A percentile compares a stretch with the other conserved stretches of the same genome.
phyloP scores from a whole-genome alignment of 2,888 invertebrate genomes.

The Agriotes lineatus region DNA sequence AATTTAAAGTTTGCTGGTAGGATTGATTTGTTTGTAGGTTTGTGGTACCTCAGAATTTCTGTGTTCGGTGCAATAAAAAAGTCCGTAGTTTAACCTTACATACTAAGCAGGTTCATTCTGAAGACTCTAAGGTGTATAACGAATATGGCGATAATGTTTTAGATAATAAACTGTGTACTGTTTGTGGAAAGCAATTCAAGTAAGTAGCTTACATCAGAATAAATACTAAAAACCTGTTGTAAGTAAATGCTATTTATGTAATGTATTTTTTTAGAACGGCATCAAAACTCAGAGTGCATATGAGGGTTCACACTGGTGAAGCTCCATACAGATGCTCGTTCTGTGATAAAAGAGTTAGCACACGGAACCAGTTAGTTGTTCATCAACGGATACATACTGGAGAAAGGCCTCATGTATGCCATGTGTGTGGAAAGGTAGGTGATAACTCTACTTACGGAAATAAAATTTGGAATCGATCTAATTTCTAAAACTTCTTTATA shows the following conservation, averaged over 20 bases:
- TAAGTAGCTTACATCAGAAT: too few species aligned
- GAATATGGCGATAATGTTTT: slow-evolving; percentile 29
- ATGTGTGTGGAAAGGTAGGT: slow-evolving; percentile 57
- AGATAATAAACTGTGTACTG: slow-evolving; percentile 51
- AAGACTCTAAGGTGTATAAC: slow-evolving; percentile 4
- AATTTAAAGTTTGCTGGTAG: too few species aligned
- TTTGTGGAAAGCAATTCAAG: slow-evolving; percentile 59
- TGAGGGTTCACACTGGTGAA: slow-evolving; percentile 57
- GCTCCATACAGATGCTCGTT: slow-evolving; percentile 56
- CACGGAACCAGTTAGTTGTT: slow-evolving; percentile 53
- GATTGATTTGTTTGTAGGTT: slow-evolving; percentile 17
- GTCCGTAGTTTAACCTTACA: slow-evolving; percentile 50
- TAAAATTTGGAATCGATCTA: neutral
- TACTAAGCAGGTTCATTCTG: slow-evolving; percentile 35
- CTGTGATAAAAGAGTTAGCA: slow-evolving; percentile 57
- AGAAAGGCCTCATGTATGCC: slow-evolving; percentile 57
- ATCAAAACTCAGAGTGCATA: slow-evolving; percentile 54
- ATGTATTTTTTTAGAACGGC: slow-evolving; percentile 51
- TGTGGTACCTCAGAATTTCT: slow-evolving; percentile 48
- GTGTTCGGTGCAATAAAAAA: slow-evolving; percentile 49
- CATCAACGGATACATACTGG: slow-evolving; percentile 59
- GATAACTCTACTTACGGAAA: too few species aligned
- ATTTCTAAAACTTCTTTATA: too few species aligned
- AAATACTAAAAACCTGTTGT: too few species aligned
- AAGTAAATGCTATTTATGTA: too few species aligned